Conservation (phyloP, 1,140 invertebrate genomes). For the Calliphora vicina region DNA sequence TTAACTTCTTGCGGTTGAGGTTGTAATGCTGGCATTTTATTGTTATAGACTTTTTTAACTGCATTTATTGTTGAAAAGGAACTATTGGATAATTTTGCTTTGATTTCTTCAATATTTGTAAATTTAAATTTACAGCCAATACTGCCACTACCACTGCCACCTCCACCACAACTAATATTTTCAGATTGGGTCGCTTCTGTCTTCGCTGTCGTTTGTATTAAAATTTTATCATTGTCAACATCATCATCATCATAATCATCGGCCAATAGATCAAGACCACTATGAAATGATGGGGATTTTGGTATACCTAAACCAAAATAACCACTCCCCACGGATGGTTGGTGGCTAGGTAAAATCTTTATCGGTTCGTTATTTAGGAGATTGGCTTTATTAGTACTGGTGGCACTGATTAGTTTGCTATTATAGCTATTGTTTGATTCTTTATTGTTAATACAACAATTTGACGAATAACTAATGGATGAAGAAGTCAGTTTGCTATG, state of each 20-base stretch:
- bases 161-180: background rate
- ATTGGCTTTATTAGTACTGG: background rate
- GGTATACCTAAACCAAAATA: slow-evolving; percentile 71
- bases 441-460: background rate
- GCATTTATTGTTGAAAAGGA: slow-evolving; percentile 1
- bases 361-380: background rate
- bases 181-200: slow-evolving; percentile 5
- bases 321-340: slow-evolving; percentile 47
- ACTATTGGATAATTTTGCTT: slow-evolving; percentile 50
- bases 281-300: slow-evolving; percentile 85
- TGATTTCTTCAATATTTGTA: slow-evolving; percentile 57
- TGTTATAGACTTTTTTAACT: slow-evolving; percentile 40
- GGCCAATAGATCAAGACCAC: slow-evolving; percentile 79
- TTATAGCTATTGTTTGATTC: background rate
- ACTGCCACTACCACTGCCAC: background rate
- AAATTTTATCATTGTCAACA: slow-evolving; percentile 19
- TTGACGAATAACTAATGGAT: background rate
- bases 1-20: slow-evolving; percentile 7
- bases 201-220: slow-evolving; percentile 25
- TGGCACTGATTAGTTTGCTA: background rate
- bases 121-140: slow-evolving; percentile 48
- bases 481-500: background rate
- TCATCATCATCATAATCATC: slow-evolving; percentile 56
- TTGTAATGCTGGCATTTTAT: slow-evolving; percentile 51
- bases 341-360: background rate